Evolutionary conservation across 1,140 invertebrate species (phyloP).

Genomic region (Eciton burchellii): DNA sequence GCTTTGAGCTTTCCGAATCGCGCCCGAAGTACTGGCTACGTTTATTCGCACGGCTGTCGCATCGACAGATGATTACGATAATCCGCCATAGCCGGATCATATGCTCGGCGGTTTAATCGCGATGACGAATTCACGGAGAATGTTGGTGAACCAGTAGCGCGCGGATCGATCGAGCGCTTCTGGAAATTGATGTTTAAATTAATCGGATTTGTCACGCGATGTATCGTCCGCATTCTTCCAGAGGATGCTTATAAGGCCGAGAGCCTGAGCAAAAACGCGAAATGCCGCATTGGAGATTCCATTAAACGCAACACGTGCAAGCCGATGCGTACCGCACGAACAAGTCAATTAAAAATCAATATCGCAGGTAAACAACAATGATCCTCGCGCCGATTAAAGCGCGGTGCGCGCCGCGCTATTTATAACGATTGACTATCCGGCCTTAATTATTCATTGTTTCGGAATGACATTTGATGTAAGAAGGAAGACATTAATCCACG

Average conservation of each 20-base stretch:
- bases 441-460: conserved; percentile 58
- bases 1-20: neutral
- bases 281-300: neutral
- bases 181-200: conserved; percentile 13
- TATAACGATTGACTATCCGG: conserved; percentile 31
- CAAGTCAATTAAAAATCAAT: conserved; percentile 18
- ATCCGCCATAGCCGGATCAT: conserved; percentile 15
- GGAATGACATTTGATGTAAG: conserved; percentile 41
- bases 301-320: neutral
- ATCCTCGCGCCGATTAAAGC: conserved; percentile 26
- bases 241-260: neutral
- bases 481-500: conserved; percentile 50
- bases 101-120: neutral
- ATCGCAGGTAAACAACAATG: neutral
- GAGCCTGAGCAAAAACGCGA: neutral
- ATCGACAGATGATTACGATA: conserved; percentile 21
- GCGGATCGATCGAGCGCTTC: neutral
- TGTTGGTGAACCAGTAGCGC: neutral
- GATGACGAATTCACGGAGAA: conserved; percentile 49
- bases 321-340: neutral
- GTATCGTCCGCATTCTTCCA: neutral
- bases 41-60: conserved; percentile 29
- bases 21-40: neutral
- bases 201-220: neutral
- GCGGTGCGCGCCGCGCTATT: conserved; percentile 23